Conservation (phyloP, 2,888 invertebrate genomes). For the Andrena minutula region DNA sequence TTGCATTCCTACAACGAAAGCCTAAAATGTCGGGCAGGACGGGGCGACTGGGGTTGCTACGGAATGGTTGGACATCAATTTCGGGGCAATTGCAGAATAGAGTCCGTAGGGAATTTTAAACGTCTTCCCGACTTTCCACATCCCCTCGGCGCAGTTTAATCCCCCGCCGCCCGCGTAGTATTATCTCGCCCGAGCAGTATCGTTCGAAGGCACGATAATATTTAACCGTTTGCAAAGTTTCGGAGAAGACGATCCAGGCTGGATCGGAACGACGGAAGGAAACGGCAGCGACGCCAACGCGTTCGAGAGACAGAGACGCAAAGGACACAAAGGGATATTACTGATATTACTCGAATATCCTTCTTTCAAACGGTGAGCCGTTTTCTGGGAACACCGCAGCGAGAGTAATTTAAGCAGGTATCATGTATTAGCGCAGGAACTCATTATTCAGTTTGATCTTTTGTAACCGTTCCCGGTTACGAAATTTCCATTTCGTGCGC, state of each 20-base stretch:
- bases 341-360: no score
- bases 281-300: neutral
- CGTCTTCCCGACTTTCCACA: conserved; percentile 5
- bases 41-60: neutral
- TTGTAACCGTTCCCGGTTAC: no score
- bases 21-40: neutral
- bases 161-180: neutral
- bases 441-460: neutral
- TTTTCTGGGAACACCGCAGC: conserved; percentile 7
- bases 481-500: no score
- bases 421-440: neutral
- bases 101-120: neutral
- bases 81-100: neutral
- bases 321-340: no score
- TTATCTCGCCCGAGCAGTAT: conserved; percentile 21
- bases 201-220: conserved; percentile 17
- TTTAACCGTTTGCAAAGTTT: conserved; percentile 29
- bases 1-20: neutral
- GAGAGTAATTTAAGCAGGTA: neutral
- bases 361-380: conserved; percentile 58
- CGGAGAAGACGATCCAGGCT: neutral
- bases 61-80: conserved; percentile 8
- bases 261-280: neutral
- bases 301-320: neutral
- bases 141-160: conserved; percentile 8